Percentiles rank a stretch among this genome's conserved stretches.
phyloP scores from a whole-genome alignment of 2,888 invertebrate species.

The Glaucopsyche alexis region DNA sequence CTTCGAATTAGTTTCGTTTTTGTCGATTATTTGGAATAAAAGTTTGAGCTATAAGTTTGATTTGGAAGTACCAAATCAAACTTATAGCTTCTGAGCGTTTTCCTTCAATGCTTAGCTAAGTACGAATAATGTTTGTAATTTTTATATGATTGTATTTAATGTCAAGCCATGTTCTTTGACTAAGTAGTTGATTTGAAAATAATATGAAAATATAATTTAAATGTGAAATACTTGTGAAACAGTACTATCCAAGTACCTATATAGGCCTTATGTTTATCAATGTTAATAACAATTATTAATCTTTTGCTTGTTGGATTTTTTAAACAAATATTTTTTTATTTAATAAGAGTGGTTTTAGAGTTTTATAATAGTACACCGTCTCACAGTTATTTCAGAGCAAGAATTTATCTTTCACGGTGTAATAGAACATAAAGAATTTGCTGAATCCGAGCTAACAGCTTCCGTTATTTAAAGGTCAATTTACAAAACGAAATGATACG shows the following conservation, averaged over 20 bases:
- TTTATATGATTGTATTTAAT: no score
- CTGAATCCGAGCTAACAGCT: conserved; percentile 52
- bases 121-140: background rate
- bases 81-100: background rate
- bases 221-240: no score
- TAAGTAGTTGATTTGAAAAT: no score
- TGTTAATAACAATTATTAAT: no score
- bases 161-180: no score
- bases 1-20: conserved; percentile 4
- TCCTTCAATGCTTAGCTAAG: background rate
- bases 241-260: no score
- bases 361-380: background rate
- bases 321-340: background rate
- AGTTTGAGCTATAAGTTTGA: no score
- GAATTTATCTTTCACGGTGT: conserved; percentile 38
- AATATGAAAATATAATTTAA: no score
- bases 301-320: no score
- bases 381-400: conserved; percentile 1
- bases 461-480: conserved; percentile 53
- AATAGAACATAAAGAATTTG: conserved; percentile 31
- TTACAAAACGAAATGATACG: no score
- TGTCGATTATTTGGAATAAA: conserved; percentile 4
- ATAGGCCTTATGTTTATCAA: no score
- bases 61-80: background rate
- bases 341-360: background rate